Evolutionary conservation across 2,797 vertebrate genomes (phyloP).

Genomic region (Falco columbarius): DNA sequence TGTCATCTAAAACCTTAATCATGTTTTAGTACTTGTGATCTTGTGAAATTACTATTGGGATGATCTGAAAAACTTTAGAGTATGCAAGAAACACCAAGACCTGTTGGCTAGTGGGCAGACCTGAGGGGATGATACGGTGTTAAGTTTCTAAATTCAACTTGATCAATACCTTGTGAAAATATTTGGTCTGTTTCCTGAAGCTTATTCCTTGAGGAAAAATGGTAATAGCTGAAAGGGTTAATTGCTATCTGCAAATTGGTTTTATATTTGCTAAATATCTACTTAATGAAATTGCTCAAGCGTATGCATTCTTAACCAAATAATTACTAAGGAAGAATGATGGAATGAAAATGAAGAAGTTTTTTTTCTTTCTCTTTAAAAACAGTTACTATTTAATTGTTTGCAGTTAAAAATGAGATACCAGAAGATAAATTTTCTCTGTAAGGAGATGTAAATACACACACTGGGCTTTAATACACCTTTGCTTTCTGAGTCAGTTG

Average conservation of each 20-base stretch:
- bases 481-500: neutral
- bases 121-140: fast-evolving
- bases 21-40: neutral
- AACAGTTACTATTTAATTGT: neutral
- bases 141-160: neutral
- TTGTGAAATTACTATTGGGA: neutral
- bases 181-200: neutral
- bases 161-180: neutral
- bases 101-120: neutral
- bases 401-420: neutral
- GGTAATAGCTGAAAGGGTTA: neutral
- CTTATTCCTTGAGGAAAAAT: neutral
- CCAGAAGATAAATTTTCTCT: neutral
- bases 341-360: neutral
- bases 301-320: neutral
- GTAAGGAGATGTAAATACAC: neutral
- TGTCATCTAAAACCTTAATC: neutral
- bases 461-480: neutral
- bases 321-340: neutral
- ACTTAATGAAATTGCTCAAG: neutral
- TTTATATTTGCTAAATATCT: neutral
- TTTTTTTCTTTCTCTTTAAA: neutral
- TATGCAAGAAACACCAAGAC: neutral
- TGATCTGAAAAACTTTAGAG: neutral
- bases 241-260: neutral